Base-by-base conservation (phyloP, 2,113 vertebrate genomes). In the Corythornis madagascariensis region DNA sequence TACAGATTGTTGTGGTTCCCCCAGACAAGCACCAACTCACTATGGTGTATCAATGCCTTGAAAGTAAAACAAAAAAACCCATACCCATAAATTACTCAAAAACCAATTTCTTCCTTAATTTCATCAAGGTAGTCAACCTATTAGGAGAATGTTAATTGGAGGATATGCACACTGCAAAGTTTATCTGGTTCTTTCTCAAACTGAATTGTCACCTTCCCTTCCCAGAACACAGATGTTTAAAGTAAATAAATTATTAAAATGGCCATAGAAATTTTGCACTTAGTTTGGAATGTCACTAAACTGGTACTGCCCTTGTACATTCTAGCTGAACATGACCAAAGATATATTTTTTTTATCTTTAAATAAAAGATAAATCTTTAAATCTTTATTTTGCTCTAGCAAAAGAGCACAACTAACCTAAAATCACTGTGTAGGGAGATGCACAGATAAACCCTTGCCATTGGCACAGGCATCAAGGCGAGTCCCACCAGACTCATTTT, bases 351-450 rank as follows among this genome's bases (percentile, higher is more conserved):
- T 14, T 69, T 59, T 13, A 6, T 5, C 64, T 88, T 83, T 40
- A 42, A 82, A 38, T 38, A 38, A 10, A 38, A 38, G 38, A 38
- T 38, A 10, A 9, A 38, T 38, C 38, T 38, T 38, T 38, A 38
- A 38, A 38, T 38, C 38, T 38, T 38, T 38, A 38, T 70, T 89
- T 72, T 72, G 9, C 24, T n/a, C 12, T 21, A 72, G 53, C 13
- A 64, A 66, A 35, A 50, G 2, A 55, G 16, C 2, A 1, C 17
- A 77, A 16, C 5, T 17, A n/a, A 60, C n/a, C 59, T 42, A 19
- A 69, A 42, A 65, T 31, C 24, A 14, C 29, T 15, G 0, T 1
- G 1, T 11, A 24, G 21, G 20, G 69, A 61, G 40, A 42, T 13
- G 19, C 29, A 69, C 0, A n/a, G 57, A 31, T 40, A 92, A 22